A percentile compares a stretch with the other conserved stretches of the same genome.
Conservation (phyloP, 2,113 vertebrate genomes). For the Pterocles orientalis region DNA sequence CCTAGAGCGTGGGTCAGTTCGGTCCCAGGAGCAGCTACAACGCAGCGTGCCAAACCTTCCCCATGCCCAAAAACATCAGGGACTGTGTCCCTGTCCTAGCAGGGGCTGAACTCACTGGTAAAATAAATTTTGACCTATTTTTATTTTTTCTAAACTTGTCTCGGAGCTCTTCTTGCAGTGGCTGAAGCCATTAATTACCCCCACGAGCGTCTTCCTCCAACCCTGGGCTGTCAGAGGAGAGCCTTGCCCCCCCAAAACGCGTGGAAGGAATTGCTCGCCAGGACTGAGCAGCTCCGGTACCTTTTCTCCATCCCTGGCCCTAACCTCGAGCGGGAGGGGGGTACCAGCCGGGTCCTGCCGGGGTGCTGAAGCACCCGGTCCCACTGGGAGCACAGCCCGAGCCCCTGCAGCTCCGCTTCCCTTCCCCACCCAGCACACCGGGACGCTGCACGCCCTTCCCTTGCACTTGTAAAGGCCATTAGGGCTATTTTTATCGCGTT, state of each 20-base stretch:
- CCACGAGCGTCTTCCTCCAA: neutral
- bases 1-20: neutral
- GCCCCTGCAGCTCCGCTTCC: neutral
- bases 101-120: neutral
- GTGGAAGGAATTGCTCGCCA: neutral
- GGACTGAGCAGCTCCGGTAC: neutral
- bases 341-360: neutral
- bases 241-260: neutral
- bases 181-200: accelerated
- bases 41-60: neutral
- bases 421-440: accelerated
- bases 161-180: neutral
- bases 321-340: neutral
- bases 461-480: accelerated
- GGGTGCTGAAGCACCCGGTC: no score
- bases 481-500: neutral
- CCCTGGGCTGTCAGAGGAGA: neutral
- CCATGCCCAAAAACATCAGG: neutral
- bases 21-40: neutral
- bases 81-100: neutral
- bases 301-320: neutral
- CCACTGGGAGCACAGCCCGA: neutral
- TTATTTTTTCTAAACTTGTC: neutral
- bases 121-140: neutral
- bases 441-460: neutral